These are phyloP conservation scores for Aphelenchoides avenae DNA, from an alignment of 1,140 invertebrate genomes.

Conservation along the genomic window DNA sequence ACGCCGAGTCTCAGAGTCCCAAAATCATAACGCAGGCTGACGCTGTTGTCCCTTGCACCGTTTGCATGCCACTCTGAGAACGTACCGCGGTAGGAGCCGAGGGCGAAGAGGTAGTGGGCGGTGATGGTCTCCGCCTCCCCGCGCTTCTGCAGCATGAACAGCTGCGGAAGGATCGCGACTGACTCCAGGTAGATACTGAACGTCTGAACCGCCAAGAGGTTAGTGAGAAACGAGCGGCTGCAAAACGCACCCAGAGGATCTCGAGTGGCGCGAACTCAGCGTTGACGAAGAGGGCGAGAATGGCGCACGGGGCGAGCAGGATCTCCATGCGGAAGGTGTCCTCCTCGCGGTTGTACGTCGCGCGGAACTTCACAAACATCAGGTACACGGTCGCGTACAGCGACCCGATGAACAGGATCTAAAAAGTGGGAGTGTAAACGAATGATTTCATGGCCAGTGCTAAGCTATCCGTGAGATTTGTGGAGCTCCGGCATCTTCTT, in stretches of 20 bases:
- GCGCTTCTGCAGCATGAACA: slow-evolving; percentile 97
- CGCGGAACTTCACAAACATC: slow-evolving; percentile 92
- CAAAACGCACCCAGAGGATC: too few relatives aligned
- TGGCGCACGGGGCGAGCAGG: slow-evolving; percentile 76
- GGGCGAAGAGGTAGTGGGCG: slow-evolving; percentile 94
- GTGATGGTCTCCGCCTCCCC: slow-evolving; percentile 99
- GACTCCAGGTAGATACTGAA: slow-evolving; percentile 99
- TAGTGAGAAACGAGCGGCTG: too few relatives aligned
- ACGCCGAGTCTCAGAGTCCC: too few relatives aligned
- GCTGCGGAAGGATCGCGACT: slow-evolving; percentile 93
- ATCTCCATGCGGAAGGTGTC: slow-evolving; percentile 79
- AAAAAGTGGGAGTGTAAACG: slow-evolving; percentile 16
- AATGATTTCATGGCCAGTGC: neutral
- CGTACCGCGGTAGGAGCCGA: slow-evolving; percentile 86
- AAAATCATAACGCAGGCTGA: too few relatives aligned
- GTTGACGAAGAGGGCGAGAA: slow-evolving; percentile 77
- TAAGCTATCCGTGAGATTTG: slow-evolving; percentile 17
- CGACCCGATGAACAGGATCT: slow-evolving; percentile 78
- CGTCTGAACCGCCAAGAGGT: too few relatives aligned
- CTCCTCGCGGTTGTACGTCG: slow-evolving; percentile 60
- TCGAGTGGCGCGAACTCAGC: slow-evolving; percentile 55
- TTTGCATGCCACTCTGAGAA: too few relatives aligned
- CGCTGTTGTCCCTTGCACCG: too few relatives aligned
- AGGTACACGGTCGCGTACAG: slow-evolving; percentile 86
- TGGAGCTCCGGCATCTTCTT: neutral